phyloP scores from a whole-genome alignment of 2,888 invertebrate genomes.

The Rapana venosa region DNA sequence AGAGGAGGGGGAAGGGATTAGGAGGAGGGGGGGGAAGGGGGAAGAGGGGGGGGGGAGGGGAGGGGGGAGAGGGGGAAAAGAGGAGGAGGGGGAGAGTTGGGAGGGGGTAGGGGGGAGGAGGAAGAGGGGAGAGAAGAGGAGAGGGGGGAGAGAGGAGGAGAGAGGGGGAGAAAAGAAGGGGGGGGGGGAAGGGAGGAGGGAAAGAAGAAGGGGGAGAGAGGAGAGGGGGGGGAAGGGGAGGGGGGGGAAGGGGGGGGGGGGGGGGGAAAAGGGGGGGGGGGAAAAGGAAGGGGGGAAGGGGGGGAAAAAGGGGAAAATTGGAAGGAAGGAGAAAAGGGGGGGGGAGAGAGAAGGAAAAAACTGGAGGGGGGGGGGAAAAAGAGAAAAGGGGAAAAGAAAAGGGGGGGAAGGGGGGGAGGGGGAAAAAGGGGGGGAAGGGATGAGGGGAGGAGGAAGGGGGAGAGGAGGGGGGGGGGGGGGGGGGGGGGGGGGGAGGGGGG shows the following conservation, averaged over 20 bases:
- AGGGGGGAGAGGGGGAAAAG: background rate
- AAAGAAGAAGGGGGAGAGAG: background rate
- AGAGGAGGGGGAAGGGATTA: background rate
- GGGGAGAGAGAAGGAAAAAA: background rate
- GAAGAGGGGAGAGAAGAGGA: background rate
- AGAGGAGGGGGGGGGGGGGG: too few relatives aligned
- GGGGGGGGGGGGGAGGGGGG: background rate
- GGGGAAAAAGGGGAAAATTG: too few relatives aligned
- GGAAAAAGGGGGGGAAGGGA: background rate
- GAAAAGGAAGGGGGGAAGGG: background rate
- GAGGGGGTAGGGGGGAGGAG: background rate
- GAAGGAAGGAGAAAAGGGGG: background rate
- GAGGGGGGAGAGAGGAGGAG: background rate
- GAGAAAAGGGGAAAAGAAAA: background rate
- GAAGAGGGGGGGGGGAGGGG: background rate
- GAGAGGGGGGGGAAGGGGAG: background rate
- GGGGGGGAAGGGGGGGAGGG: background rate
- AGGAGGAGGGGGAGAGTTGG: background rate
- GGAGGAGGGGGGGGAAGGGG: background rate
- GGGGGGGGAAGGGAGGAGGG: background rate
- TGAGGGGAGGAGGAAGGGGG: too few relatives aligned
- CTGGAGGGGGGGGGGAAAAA: background rate
- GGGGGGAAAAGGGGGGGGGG: background rate
- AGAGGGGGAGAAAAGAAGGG: background rate
- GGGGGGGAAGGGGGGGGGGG: background rate